Percentiles rank a stretch among this genome's conserved stretches.
phyloP scores from a whole-genome alignment of 1,140 invertebrate species.

The Brachionus rubens region DNA sequence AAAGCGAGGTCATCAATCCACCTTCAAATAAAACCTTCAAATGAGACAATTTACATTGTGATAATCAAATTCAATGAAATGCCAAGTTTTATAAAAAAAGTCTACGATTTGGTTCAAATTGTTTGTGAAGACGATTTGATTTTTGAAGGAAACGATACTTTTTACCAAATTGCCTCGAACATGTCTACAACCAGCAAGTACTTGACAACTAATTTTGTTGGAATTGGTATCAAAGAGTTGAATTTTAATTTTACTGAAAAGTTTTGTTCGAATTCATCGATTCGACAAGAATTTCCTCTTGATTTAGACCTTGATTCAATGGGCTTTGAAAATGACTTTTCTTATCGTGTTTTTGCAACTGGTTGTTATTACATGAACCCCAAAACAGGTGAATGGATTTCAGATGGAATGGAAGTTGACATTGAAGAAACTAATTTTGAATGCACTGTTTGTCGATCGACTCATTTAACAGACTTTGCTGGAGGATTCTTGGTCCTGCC shows the following conservation, averaged over 20 bases:
- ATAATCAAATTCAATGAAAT: slow-evolving; percentile 12
- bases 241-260: too few species aligned
- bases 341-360: too few species aligned
- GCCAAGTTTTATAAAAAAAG: neutral
- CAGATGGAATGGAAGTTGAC: slow-evolving; percentile 52
- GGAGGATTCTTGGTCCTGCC: slow-evolving; percentile 58
- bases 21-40: too few species aligned
- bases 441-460: slow-evolving; percentile 54
- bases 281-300: too few species aligned
- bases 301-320: too few species aligned
- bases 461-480: too few species aligned
- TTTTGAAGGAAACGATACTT: neutral
- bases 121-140: neutral
- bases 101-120: neutral
- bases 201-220: neutral
- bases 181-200: neutral
- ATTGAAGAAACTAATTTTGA: slow-evolving; percentile 48
- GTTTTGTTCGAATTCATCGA: too few species aligned
- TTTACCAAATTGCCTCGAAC: too few species aligned
- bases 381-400: slow-evolving; percentile 50
- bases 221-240: slow-evolving; percentile 6
- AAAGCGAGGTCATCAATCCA: too few species aligned
- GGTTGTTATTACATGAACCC: too few species aligned
- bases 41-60: too few species aligned
- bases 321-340: too few species aligned